Conservation (phyloP, 2,113 vertebrate species). For the Illadopsis cleaveri region DNA sequence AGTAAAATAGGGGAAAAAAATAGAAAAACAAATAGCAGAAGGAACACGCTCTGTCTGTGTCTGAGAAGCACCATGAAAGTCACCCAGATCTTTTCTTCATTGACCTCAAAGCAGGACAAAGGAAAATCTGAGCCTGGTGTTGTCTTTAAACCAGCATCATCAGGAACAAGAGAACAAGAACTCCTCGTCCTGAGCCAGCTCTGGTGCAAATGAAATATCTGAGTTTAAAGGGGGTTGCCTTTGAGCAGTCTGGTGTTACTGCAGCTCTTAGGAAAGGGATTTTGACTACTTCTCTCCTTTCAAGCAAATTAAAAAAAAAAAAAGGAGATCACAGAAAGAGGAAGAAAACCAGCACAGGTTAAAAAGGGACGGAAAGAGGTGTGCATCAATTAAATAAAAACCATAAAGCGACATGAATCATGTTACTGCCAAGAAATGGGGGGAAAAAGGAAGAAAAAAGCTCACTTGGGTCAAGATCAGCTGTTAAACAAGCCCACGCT, state of each 20-base stretch:
- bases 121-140: background rate
- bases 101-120: background rate
- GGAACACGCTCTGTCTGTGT: background rate
- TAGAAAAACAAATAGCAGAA: background rate
- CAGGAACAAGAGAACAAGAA: background rate
- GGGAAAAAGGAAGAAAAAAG: accelerated
- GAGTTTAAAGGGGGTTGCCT: background rate
- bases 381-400: background rate
- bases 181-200: background rate
- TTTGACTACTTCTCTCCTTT: background rate
- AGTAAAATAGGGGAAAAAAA: accelerated
- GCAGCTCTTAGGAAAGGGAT: background rate
- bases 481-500: background rate
- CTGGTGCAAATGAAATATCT: background rate
- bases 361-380: background rate
- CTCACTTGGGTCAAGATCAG: background rate
- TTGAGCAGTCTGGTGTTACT: background rate
- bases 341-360: background rate
- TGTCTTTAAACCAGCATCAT: background rate
- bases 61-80: background rate
- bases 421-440: background rate
- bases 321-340: background rate
- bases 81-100: background rate
- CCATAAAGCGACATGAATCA: background rate
- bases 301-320: background rate